phyloP scores from a whole-genome alignment of 1,140 invertebrate genomes.

The Trichogramma pretiosum region DNA sequence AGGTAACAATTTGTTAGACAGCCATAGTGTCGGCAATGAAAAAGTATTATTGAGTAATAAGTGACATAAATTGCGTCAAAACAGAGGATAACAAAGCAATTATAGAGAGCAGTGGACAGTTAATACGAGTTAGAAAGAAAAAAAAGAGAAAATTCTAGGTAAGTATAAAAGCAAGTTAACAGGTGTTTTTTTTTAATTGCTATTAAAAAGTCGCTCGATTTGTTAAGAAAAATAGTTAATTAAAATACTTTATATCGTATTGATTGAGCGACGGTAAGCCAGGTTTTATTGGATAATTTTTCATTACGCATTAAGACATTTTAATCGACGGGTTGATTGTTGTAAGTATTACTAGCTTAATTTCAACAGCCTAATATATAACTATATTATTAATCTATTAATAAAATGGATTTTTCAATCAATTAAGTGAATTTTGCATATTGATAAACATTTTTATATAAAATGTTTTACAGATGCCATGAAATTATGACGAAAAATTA shows the following conservation, averaged over 20 bases:
- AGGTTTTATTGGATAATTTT: slow-evolving; percentile 6
- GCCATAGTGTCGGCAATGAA: too few species aligned
- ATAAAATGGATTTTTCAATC: not conserved
- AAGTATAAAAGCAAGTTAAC: slow-evolving; percentile 35
- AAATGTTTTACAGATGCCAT: too few species aligned
- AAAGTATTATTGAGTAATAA: too few species aligned
- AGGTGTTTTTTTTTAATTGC: slow-evolving; percentile 11
- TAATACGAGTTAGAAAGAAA: slow-evolving; percentile 34
- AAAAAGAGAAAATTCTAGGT: slow-evolving; percentile 34
- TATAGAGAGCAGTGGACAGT: slow-evolving; percentile 19
- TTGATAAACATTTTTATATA: too few species aligned
- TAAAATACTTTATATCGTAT: not conserved
- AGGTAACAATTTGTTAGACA: too few species aligned
- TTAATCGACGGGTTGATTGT: slow-evolving; percentile 14
- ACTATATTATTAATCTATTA: not conserved
- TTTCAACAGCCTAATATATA: not conserved
- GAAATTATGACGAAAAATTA: too few species aligned
- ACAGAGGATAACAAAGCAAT: slow-evolving; percentile 22
- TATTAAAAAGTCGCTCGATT: slow-evolving; percentile 9
- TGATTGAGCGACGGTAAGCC: slow-evolving; percentile 26
- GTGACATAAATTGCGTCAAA: too few species aligned
- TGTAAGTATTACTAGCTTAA: slow-evolving; percentile 3
- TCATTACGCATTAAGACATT: slow-evolving; percentile 15
- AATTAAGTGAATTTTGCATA: too few species aligned
- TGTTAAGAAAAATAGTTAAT: not conserved